phyloP scores from a whole-genome alignment of 2,888 invertebrate species.

The Dioctria linearis region DNA sequence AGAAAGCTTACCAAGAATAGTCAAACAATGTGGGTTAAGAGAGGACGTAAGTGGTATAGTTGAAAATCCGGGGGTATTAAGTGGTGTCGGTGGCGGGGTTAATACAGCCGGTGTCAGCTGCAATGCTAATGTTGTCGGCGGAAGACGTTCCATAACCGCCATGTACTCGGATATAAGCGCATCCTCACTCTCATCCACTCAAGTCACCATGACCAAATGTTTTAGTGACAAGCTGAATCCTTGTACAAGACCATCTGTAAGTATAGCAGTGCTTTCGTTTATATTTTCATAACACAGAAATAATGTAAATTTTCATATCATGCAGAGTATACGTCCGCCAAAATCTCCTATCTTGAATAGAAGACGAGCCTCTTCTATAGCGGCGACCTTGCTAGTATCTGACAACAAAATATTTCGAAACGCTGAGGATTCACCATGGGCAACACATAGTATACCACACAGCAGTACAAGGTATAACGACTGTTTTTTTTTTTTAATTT shows the following conservation, averaged over 20 bases:
- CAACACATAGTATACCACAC: slow-evolving; percentile 55
- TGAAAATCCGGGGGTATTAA: slow-evolving; percentile 49
- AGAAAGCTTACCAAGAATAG: slow-evolving; percentile 64
- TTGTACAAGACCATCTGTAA: slow-evolving; percentile 56
- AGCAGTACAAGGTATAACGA: slow-evolving; percentile 58
- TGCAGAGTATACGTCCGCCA: slow-evolving; percentile 63
- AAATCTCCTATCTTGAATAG: slow-evolving; percentile 68
- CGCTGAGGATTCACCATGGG: slow-evolving; percentile 57
- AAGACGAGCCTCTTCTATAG: slow-evolving; percentile 69
- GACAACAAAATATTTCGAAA: slow-evolving; percentile 64
- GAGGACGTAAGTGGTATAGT: slow-evolving; percentile 55
- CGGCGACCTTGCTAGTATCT: slow-evolving; percentile 65
- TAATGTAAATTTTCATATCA: slow-evolving; percentile 8
- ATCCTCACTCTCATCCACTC: slow-evolving; percentile 55
- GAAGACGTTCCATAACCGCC: slow-evolving; percentile 42
- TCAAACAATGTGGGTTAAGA: slow-evolving; percentile 65
- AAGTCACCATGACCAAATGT: slow-evolving; percentile 56
- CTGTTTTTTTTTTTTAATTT: too few relatives aligned
- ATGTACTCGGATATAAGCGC: slow-evolving; percentile 53
- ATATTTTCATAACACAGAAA: background rate
- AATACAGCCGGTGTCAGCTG: slow-evolving; percentile 55
- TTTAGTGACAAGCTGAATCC: slow-evolving; percentile 56
- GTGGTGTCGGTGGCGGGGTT: slow-evolving; percentile 36
- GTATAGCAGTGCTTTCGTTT: slow-evolving; percentile 17
- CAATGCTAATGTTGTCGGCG: slow-evolving; percentile 39